These are phyloP conservation scores for Coracias cyanogaster DNA, from an alignment of 2,797 vertebrate genomes.

Conservation along the genomic window DNA sequence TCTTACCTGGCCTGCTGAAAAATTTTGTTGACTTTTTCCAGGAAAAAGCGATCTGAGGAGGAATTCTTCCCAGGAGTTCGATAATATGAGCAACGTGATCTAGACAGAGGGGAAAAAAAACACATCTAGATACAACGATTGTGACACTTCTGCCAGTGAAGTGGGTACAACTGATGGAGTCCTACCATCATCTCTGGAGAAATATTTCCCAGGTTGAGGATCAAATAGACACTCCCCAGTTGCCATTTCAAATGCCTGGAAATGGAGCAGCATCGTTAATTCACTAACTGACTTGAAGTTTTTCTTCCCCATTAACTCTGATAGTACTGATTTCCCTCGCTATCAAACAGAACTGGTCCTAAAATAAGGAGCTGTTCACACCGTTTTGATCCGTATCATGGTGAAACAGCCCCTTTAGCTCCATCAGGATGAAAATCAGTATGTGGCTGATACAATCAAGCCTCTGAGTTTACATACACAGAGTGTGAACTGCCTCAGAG, in stretches of 20 bases:
- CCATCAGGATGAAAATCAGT: background rate
- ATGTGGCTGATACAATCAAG: background rate
- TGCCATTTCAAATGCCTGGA: conserved; percentile 88
- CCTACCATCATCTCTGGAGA: conserved; percentile 88
- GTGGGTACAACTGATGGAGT: background rate
- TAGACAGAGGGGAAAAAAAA: conserved; percentile 47
- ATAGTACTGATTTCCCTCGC: background rate
- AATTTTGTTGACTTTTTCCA: conserved; percentile 85
- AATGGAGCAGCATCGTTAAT: conserved; percentile 20
- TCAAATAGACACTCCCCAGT: conserved; percentile 86
- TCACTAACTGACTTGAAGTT: background rate
- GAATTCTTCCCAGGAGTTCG: conserved; percentile 87
- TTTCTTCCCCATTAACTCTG: background rate
- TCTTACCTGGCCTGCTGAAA: conserved; percentile 85
- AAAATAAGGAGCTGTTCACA: background rate
- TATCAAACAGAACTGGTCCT: background rate
- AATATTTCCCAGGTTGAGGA: conserved; percentile 81
- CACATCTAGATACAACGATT: background rate
- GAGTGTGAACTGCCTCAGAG: background rate
- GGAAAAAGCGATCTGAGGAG: conserved; percentile 78
- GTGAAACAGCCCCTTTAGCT: background rate
- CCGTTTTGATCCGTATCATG: background rate
- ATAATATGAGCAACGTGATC: conserved; percentile 88
- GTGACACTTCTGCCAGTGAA: background rate
- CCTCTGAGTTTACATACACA: background rate